Evolutionary conservation across 2,797 vertebrate species (phyloP).

Genomic region (Sandelia bainsii): DNA sequence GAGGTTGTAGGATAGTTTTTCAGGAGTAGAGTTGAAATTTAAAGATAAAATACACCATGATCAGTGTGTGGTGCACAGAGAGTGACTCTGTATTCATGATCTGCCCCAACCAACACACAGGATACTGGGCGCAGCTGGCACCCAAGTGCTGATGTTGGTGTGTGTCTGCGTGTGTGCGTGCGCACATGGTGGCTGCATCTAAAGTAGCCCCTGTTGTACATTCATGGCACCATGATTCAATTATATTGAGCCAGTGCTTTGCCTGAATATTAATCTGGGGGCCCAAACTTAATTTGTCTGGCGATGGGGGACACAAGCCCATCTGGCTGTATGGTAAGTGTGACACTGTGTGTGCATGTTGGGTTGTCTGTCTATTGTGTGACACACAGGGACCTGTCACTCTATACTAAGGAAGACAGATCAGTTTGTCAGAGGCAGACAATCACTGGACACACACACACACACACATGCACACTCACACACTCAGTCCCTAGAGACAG

Average conservation of each 20-base stretch:
- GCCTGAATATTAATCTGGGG: slow-evolving; percentile 85
- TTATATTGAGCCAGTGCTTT: slow-evolving; percentile 83
- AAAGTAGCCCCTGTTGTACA: slow-evolving; percentile 81
- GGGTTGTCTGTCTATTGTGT: slow-evolving; percentile 72
- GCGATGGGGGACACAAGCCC: slow-evolving; percentile 77
- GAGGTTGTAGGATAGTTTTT: neutral
- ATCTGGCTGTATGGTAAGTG: slow-evolving; percentile 76
- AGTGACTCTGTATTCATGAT: slow-evolving; percentile 67
- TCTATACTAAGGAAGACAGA: slow-evolving; percentile 73
- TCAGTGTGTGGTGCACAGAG: slow-evolving; percentile 38
- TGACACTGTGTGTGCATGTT: slow-evolving; percentile 46
- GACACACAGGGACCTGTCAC: slow-evolving; percentile 74
- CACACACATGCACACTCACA: slow-evolving; percentile 16
- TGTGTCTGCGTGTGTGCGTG: slow-evolving; percentile 35
- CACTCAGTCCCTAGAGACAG: slow-evolving; percentile 28
- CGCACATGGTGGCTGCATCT: slow-evolving; percentile 70
- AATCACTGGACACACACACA: slow-evolving; percentile 42
- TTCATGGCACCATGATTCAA: slow-evolving; percentile 82
- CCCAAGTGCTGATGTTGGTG: slow-evolving; percentile 53
- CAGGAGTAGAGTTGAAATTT: neutral
- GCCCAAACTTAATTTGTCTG: slow-evolving; percentile 85
- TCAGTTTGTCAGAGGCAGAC: slow-evolving; percentile 69
- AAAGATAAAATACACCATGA: slow-evolving; percentile 35
- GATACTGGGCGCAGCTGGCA: slow-evolving; percentile 73
- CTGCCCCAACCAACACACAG: slow-evolving; percentile 64